phyloP scores from a whole-genome alignment of 1,140 invertebrate genomes.

The Ruditapes philippinarum region DNA sequence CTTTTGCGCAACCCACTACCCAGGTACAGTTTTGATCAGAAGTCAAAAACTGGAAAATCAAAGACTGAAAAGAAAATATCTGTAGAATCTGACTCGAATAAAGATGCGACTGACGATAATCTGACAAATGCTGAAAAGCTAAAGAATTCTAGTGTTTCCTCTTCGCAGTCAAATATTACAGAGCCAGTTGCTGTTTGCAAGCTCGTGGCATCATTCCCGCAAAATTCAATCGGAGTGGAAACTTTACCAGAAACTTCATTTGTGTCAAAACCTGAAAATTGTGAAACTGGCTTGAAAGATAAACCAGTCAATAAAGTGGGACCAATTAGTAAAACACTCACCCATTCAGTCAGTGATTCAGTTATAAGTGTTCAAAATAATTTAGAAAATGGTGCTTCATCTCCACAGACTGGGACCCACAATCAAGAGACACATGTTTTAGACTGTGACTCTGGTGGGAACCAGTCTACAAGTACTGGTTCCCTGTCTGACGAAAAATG shows the following conservation, averaged over 20 bases:
- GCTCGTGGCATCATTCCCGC: not conserved
- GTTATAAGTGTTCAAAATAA: constrained; percentile 18
- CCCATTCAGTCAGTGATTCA: constrained; percentile 58
- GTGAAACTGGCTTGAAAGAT: constrained; percentile 34
- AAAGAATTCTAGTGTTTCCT: not conserved
- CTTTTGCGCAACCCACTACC: constrained; percentile 77
- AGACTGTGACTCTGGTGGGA: constrained; percentile 9
- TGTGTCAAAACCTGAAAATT: not conserved
- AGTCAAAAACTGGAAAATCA: constrained; percentile 23
- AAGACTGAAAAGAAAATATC: not conserved
- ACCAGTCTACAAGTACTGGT: not conserved
- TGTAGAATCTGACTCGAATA: not conserved
- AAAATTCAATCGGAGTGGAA: not conserved
- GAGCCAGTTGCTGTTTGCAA: not conserved
- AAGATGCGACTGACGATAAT: not conserved
- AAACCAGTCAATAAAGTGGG: constrained; percentile 65
- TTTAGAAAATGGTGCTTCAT: not conserved
- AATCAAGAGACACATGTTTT: not conserved
- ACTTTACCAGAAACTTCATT: too few relatives aligned
- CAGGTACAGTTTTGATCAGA: constrained; percentile 78
- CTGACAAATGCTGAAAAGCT: not conserved
- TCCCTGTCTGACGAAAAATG: not conserved
- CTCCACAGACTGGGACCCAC: not conserved
- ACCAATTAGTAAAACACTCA: constrained; percentile 43
- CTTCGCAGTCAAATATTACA: not conserved